A percentile compares a stretch with the other conserved stretches of the same genome.
Evolutionary conservation across 2,888 invertebrate species (phyloP).

Genomic region (Pseudeuparius sepicola): DNA sequence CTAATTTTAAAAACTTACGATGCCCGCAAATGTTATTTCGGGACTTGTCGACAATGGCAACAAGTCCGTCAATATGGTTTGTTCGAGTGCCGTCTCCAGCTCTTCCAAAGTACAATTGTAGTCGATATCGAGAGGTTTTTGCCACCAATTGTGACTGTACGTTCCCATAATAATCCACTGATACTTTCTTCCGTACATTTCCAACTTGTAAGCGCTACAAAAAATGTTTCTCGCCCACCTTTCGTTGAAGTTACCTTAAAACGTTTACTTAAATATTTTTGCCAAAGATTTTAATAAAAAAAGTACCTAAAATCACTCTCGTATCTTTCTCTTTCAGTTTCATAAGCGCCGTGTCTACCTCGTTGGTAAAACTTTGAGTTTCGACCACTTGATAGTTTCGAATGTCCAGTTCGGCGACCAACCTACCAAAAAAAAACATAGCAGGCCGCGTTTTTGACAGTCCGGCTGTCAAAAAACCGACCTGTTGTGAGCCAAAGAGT

Average conservation of each 20-base stretch:
- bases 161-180: slow-evolving; percentile 93
- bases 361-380: slow-evolving; percentile 86
- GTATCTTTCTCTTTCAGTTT: slow-evolving; percentile 86
- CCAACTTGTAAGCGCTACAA: slow-evolving; percentile 76
- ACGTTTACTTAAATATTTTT: background rate
- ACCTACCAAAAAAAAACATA: slow-evolving; percentile 37
- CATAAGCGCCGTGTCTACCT: slow-evolving; percentile 67
- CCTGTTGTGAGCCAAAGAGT: slow-evolving; percentile 59
- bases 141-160: slow-evolving; percentile 69
- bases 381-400: slow-evolving; percentile 75
- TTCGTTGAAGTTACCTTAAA: slow-evolving; percentile 83
- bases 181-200: slow-evolving; percentile 85
- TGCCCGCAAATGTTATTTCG: slow-evolving; percentile 79
- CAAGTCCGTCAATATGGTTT: slow-evolving; percentile 80
- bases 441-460: background rate
- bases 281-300: background rate
- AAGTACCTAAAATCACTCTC: slow-evolving; percentile 66
- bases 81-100: slow-evolving; percentile 70
- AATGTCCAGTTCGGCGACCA: slow-evolving; percentile 77
- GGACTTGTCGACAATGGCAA: slow-evolving; percentile 79
- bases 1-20: no score
- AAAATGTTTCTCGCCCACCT: slow-evolving; percentile 84
- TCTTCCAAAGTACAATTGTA: slow-evolving; percentile 63
- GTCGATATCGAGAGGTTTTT: slow-evolving; percentile 43
- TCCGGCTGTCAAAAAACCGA: slow-evolving; percentile 38